Evolutionary conservation across 2,113 vertebrate species (phyloP), one percentile per base, ranked within the genome.

Genomic region (Corvus moneduloides): DNA sequence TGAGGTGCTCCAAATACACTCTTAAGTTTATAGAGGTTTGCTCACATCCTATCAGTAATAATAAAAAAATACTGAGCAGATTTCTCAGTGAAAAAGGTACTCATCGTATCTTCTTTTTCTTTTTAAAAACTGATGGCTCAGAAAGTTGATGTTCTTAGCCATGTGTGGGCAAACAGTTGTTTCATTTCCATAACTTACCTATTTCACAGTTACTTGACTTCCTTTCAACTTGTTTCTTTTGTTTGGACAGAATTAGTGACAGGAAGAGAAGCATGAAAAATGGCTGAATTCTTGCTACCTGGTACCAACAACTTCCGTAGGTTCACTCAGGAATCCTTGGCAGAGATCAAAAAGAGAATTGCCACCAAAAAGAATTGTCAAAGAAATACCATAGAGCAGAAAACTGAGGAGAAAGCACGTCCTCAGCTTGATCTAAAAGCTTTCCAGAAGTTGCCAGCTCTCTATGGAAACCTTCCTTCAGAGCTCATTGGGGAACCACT

Each of bases 241-340:
- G 55, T 66, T 52, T 98, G 98, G 97, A 92, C 98, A 98, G 97
- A 97, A 88, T 93, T 86, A 97, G 95, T 97, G 90, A 97, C 79
- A 97, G 96, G 94, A 98, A 95, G 68, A 98, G 97, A 98, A 98
- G 98, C 98, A 99, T 98, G 98, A 99, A 98, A 99, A 99, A 99
- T 99, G 99, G 99, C 98, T 92, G 95, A 99, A 93, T 97, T 99
- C 95, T 98, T 98, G 97, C 97, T 98, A 73, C 98, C 96, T 93
- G 98, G 98, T 98, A 98, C 98, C 94, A 97, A 98, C 96, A 98
- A 98, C 97, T 99, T 99, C 97, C 98, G 95, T 48, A 98, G 97
- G 78, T 99, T 99, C 98, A 99, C 99, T 84, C 96, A 93, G 1
- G 98, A 99, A 97, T 99, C 99, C 86, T 96, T 99, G 98, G 98